Conservation (phyloP, 2,113 vertebrate genomes). For the Triplophysa siluroides region DNA sequence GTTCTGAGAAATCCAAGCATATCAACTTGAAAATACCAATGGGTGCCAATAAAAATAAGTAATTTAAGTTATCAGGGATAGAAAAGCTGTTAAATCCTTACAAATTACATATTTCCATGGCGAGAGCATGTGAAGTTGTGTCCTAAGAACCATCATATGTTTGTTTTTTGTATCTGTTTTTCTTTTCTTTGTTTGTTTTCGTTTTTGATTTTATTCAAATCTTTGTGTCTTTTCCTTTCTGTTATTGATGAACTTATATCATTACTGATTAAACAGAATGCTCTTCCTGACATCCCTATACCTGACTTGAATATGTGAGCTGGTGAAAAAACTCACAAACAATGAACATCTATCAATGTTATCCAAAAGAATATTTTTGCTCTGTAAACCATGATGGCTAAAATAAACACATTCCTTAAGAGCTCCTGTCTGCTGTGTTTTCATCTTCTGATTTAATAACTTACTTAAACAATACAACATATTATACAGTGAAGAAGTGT, state of each 20-base stretch:
- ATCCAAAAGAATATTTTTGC: slow-evolving; percentile 69
- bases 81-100: slow-evolving; percentile 69
- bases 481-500: not conserved
- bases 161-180: slow-evolving; percentile 64
- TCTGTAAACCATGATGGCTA: slow-evolving; percentile 74
- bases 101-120: slow-evolving; percentile 59
- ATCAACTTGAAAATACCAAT: slow-evolving; percentile 74
- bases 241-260: slow-evolving; percentile 65
- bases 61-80: slow-evolving; percentile 78
- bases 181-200: slow-evolving; percentile 61
- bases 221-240: slow-evolving; percentile 63
- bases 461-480: not conserved
- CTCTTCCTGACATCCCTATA: slow-evolving; percentile 69
- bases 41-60: slow-evolving; percentile 76
- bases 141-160: slow-evolving; percentile 67
- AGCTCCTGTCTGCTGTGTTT: slow-evolving; percentile 49
- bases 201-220: slow-evolving; percentile 65
- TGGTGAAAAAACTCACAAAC: slow-evolving; percentile 67
- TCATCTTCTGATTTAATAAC: slow-evolving; percentile 22
- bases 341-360: slow-evolving; percentile 66
- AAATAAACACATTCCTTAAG: slow-evolving; percentile 76
- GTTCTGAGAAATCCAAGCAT: slow-evolving; percentile 74
- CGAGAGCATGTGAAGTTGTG: slow-evolving; percentile 74
- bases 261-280: slow-evolving; percentile 66
- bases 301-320: slow-evolving; percentile 77